Conservation (phyloP, 1,140 invertebrate genomes). For the Luehdorfia chinensis region DNA sequence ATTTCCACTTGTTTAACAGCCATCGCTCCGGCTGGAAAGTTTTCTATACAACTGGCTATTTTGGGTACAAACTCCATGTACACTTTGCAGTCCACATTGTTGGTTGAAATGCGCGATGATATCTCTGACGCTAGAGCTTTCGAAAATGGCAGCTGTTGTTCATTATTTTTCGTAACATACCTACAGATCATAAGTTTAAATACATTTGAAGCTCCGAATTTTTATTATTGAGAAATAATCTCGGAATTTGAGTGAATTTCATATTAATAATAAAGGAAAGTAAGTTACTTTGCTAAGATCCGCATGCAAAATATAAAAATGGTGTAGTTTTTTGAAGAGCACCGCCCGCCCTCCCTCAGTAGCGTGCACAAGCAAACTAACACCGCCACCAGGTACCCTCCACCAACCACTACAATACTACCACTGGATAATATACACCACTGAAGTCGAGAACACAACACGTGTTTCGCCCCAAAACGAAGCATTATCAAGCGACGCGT, state of each 20-base stretch:
- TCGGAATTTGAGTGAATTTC: not conserved
- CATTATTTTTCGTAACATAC: constrained; percentile 38
- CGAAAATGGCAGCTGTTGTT: constrained; percentile 38
- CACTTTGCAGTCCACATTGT: constrained; percentile 22
- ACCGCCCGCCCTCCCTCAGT: too few relatives aligned
- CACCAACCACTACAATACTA: too few relatives aligned
- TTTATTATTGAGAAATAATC: constrained; percentile 3
- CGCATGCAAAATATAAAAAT: too few relatives aligned
- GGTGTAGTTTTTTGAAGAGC: too few relatives aligned
- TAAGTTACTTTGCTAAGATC: not conserved
- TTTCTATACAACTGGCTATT: constrained; percentile 43
- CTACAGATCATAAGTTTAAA: constrained; percentile 34
- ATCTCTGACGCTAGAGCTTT: constrained; percentile 31
- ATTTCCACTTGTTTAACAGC: constrained; percentile 36
- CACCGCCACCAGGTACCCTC: too few relatives aligned
- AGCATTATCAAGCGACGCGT: too few relatives aligned
- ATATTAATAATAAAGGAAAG: not conserved
- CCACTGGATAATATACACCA: too few relatives aligned
- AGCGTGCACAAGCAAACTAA: too few relatives aligned
- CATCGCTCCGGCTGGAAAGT: constrained; percentile 37
- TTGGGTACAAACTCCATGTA: constrained; percentile 33
- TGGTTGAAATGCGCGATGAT: constrained; percentile 4
- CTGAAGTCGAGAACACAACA: too few relatives aligned
- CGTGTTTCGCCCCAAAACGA: too few relatives aligned
- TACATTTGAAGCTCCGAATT: too few relatives aligned